Conservation (phyloP, 2,888 invertebrate genomes). For the Corbicula japonica region DNA sequence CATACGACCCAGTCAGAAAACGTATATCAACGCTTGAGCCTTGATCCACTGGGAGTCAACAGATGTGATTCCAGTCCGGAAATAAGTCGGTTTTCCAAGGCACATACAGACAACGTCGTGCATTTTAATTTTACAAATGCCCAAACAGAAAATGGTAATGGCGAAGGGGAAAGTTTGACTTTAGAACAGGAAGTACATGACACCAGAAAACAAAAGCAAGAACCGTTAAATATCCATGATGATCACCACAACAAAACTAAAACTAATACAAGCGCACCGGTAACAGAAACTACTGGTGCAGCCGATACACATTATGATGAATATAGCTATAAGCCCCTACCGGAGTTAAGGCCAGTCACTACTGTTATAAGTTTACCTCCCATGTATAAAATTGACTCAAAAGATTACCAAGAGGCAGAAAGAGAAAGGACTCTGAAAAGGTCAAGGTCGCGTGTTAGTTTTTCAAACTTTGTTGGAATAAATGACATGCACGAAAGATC, state of each 20-base stretch:
- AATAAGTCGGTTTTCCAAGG: too few species aligned
- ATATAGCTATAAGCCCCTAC: constrained; percentile 3
- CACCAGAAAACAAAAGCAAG: too few species aligned
- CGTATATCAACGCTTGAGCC: not conserved
- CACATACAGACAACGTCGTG: not conserved
- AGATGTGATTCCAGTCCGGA: constrained; percentile 19
- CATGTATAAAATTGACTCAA: constrained; percentile 53
- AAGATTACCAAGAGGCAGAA: constrained; percentile 44
- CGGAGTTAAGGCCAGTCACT: constrained; percentile 22
- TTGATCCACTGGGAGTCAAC: not conserved
- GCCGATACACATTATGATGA: not conserved
- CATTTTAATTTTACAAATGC: too few species aligned
- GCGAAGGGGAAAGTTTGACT: too few species aligned
- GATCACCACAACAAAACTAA: too few species aligned
- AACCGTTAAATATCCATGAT: too few species aligned
- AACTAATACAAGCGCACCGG: too few species aligned
- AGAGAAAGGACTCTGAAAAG: constrained; percentile 28
- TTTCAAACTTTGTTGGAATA: constrained; percentile 9
- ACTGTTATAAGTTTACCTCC: constrained; percentile 48
- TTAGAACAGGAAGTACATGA: too few species aligned
- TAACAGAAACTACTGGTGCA: too few species aligned
- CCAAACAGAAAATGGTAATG: too few species aligned
- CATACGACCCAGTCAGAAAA: not conserved
- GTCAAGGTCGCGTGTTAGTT: constrained; percentile 48
- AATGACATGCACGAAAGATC: constrained; percentile 12